Evolutionary conservation across 2,888 invertebrate genomes (phyloP).

Genomic region (Thecocarcelia acutangulata): DNA sequence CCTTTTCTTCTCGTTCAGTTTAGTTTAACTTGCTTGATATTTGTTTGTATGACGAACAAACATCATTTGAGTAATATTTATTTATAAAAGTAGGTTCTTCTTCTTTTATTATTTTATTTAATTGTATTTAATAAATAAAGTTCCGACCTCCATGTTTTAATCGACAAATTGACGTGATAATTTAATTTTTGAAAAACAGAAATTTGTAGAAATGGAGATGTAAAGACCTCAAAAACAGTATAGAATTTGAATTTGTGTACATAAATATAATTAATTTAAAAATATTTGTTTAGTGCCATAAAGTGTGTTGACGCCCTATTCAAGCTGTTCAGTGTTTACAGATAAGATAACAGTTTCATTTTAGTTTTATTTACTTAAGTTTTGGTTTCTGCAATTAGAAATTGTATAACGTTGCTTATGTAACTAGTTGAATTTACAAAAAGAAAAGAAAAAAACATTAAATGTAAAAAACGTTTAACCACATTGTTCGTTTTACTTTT

Average conservation of each 20-base stretch:
- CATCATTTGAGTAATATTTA: not conserved
- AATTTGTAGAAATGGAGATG: conserved; percentile 8
- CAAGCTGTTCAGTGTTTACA: not conserved
- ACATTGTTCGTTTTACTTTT: too few relatives aligned
- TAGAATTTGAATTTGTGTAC: not conserved
- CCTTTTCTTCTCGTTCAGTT: not conserved
- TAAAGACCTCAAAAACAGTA: not conserved
- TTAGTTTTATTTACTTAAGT: not conserved
- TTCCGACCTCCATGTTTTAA: conserved; percentile 27
- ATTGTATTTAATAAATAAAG: not conserved
- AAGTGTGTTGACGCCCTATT: conserved; percentile 40
- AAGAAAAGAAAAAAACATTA: too few relatives aligned
- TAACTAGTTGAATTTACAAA: too few relatives aligned
- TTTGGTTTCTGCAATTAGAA: not conserved
- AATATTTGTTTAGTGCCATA: conserved; percentile 1
- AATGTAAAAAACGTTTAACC: too few relatives aligned
- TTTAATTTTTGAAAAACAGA: conserved; percentile 20
- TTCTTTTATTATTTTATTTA: not conserved
- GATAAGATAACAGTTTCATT: not conserved
- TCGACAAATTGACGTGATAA: conserved; percentile 39
- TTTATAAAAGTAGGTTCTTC: not conserved
- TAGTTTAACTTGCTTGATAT: not conserved
- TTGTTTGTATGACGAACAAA: not conserved
- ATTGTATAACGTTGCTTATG: not conserved
- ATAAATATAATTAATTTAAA: conserved; percentile 10